Evolutionary conservation across 2,797 vertebrate species (phyloP), one percentile per base, ranked within the genome.

Genomic region (Ibycter americanus): DNA sequence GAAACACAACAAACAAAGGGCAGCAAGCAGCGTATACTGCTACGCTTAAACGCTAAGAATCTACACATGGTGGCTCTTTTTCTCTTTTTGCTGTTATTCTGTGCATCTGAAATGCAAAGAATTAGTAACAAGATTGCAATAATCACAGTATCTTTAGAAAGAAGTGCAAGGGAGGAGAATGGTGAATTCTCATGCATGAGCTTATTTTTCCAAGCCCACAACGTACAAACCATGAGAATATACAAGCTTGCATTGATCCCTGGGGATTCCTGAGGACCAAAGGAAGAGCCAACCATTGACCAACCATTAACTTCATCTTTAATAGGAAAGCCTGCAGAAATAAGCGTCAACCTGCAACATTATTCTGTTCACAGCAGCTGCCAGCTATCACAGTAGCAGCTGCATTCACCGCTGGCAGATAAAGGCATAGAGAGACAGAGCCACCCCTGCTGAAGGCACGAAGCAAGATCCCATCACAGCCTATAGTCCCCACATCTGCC

Each of bases 21-120:
- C 44, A 85, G 25, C 46, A 67, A 66, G 34, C 58, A 86, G 38
- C 40, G 59, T 85, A n/a, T 32, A 22, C 6, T 1, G 1, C 34
- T 65, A 8, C 25, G 20, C 49, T 91, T 81, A 80, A 83, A 80
- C 27, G 40, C 26, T 67, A 71, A 29, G 3, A 32, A 19, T 44
- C 25, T 14, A 3, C 46, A 65, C 1, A 0, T 22, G 21, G 12
- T 2, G 0, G 26, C 14, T 86, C 34, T 49, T 56, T 40, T 29
- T 61, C 5, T 25, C 38, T 73, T 72, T 62, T 71, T 38, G 9
- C 6, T 68, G 12, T 17, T 83, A 6, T 83, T 63, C 11, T 31
- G 3, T 58, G 25, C 25, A 40, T 47, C 63, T 70, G 72, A 67
- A 65, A 87, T 44, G 19, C 23, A 73, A 72, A 72, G 21, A 62